A percentile compares a stretch with the other conserved stretches of the same genome.
Conservation (phyloP, 2,888 invertebrate species). For the Chrysolina haemoptera region DNA sequence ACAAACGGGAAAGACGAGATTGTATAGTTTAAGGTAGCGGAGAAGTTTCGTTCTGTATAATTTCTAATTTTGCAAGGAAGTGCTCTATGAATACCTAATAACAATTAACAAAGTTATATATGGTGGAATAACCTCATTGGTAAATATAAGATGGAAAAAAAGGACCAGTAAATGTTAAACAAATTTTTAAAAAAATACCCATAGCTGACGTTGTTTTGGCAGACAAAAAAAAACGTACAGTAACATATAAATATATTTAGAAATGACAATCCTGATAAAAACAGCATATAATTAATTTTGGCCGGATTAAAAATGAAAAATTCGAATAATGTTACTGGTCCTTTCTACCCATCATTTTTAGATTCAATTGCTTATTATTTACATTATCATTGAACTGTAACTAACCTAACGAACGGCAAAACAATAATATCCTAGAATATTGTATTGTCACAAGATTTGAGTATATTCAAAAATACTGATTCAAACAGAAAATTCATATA, state of each 20-base stretch:
- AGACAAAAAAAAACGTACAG: too few species aligned
- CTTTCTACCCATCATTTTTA: slow-evolving; percentile 25
- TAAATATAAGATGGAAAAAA: slow-evolving; percentile 36
- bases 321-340: slow-evolving; percentile 20
- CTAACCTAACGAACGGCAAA: slow-evolving; percentile 36
- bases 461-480: slow-evolving; percentile 61
- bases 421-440: slow-evolving; percentile 57
- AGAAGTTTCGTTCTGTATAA: slow-evolving; percentile 37
- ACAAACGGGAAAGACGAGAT: slow-evolving; percentile 10
- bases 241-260: too few species aligned
- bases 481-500: slow-evolving; percentile 44
- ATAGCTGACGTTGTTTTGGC: too few species aligned
- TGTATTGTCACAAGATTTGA: slow-evolving; percentile 69
- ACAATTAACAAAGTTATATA: slow-evolving; percentile 59
- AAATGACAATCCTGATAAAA: too few species aligned
- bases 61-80: slow-evolving; percentile 49
- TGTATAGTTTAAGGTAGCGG: background rate
- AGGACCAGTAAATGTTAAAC: slow-evolving; percentile 2
- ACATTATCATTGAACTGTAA: slow-evolving; percentile 36
- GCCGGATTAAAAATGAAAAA: background rate
- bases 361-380: slow-evolving; percentile 34
- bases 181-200: background rate
- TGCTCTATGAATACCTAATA: slow-evolving; percentile 49
- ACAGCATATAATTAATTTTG: too few species aligned
- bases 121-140: slow-evolving; percentile 34